Evolutionary conservation across 1,140 invertebrate species (phyloP).

Genomic region (Lasioglossum baleicum): DNA sequence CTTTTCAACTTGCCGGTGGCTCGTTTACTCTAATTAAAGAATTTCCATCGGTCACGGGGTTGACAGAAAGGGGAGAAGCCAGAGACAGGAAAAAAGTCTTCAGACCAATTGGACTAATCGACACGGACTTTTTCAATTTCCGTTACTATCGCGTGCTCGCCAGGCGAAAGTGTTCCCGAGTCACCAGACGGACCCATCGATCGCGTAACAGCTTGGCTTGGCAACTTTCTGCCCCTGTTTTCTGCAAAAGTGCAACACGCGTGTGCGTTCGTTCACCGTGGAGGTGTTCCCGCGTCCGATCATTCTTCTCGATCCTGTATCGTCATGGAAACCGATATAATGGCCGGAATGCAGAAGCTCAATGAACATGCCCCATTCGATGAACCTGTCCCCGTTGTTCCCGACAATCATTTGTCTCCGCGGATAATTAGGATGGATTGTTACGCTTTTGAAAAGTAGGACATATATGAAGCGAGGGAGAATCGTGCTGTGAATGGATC

Average conservation of each 20-base stretch:
- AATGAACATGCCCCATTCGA: background rate
- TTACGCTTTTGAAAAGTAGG: background rate
- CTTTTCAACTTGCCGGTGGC: too few relatives aligned
- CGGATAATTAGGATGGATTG: background rate
- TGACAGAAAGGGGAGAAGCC: too few relatives aligned
- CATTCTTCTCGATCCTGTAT: background rate
- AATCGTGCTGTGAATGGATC: background rate
- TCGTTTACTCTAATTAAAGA: too few relatives aligned
- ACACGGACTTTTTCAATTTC: constrained; percentile 44
- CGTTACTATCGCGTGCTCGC: background rate
- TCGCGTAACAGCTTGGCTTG: background rate
- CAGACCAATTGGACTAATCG: constrained; percentile 34
- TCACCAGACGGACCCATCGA: constrained; percentile 36
- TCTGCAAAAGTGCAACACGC: background rate
- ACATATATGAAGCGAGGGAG: background rate
- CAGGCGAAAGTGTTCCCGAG: background rate
- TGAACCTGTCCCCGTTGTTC: background rate
- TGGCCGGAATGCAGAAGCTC: background rate
- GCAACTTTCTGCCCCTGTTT: constrained; percentile 26
- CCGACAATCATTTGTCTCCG: background rate
- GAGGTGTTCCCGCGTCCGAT: background rate
- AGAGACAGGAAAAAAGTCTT: background rate
- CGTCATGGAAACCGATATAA: background rate
- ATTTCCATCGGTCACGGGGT: background rate
- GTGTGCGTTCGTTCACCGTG: too few relatives aligned